Conservation (phyloP, 2,113 vertebrate species). For the Ondatra zibethicus region DNA sequence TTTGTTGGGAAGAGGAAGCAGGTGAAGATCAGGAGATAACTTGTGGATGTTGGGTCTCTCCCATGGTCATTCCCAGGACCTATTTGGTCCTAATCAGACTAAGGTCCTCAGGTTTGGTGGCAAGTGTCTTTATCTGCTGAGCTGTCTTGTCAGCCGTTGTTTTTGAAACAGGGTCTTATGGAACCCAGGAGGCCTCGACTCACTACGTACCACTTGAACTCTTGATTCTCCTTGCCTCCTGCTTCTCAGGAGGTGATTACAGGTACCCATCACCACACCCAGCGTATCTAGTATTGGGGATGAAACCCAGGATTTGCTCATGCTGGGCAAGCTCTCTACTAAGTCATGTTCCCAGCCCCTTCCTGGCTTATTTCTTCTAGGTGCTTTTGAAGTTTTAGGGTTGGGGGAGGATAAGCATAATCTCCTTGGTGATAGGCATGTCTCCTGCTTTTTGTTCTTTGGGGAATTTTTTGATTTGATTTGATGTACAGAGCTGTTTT, state of each 20-base stretch:
- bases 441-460: background rate
- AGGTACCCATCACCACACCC: background rate
- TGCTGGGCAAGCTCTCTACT: background rate
- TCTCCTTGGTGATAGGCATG: background rate
- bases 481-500: too few relatives aligned
- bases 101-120: background rate
- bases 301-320: background rate
- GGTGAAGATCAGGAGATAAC: background rate
- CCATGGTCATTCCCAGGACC: background rate
- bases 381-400: background rate
- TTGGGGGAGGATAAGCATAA: background rate
- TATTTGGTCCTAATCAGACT: background rate
- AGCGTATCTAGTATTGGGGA: too few relatives aligned
- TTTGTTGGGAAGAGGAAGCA: background rate
- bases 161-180: background rate
- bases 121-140: background rate
- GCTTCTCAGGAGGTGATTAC: too few relatives aligned
- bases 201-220: background rate
- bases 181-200: background rate
- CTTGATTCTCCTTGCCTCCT: background rate
- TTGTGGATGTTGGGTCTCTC: background rate
- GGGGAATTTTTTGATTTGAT: background rate
- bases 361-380: background rate
- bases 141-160: background rate
- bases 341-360: background rate